Conservation (phyloP, 2,888 invertebrate genomes). For the Nomada ferruginata region DNA sequence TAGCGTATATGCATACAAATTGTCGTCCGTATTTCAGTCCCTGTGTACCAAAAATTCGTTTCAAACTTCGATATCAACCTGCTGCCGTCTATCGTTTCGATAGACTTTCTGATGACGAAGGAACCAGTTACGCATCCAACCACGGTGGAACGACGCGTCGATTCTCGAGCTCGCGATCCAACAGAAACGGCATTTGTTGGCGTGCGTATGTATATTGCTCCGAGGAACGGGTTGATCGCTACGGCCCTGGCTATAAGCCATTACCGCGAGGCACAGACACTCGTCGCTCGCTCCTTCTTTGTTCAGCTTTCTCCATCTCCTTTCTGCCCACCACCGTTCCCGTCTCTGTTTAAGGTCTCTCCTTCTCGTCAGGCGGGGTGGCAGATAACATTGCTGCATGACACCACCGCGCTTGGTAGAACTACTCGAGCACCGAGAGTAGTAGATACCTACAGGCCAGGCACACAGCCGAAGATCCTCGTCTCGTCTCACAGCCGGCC, state of each 20-base stretch:
- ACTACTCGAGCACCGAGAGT: constrained; percentile 78
- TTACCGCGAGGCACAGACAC: constrained; percentile 78
- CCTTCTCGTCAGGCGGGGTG: constrained; percentile 78
- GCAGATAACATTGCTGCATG: constrained; percentile 82
- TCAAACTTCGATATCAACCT: neutral
- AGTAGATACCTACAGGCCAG: constrained; percentile 66
- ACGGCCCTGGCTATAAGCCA: constrained; percentile 81
- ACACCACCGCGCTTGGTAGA: constrained; percentile 80
- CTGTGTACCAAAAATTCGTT: neutral
- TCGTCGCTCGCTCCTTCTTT: constrained; percentile 57
- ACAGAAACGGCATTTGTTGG: neutral
- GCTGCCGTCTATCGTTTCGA: neutral
- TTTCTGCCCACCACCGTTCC: constrained; percentile 29
- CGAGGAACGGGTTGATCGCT: constrained; percentile 62
- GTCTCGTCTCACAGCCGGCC: constrained; percentile 38
- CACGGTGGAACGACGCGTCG: constrained; percentile 11
- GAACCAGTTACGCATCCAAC: constrained; percentile 30
- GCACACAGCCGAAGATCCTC: constrained; percentile 53
- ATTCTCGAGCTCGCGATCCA: constrained; percentile 14
- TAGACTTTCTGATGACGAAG: constrained; percentile 2
- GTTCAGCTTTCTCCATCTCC: constrained; percentile 45
- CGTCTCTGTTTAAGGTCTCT: constrained; percentile 48
- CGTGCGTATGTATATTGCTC: constrained; percentile 13
- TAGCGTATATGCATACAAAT: neutral
- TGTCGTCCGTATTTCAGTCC: neutral